Evolutionary conservation across 2,113 vertebrate species (phyloP), one percentile per base, ranked within the genome.

Genomic region (Rhea americana): DNA sequence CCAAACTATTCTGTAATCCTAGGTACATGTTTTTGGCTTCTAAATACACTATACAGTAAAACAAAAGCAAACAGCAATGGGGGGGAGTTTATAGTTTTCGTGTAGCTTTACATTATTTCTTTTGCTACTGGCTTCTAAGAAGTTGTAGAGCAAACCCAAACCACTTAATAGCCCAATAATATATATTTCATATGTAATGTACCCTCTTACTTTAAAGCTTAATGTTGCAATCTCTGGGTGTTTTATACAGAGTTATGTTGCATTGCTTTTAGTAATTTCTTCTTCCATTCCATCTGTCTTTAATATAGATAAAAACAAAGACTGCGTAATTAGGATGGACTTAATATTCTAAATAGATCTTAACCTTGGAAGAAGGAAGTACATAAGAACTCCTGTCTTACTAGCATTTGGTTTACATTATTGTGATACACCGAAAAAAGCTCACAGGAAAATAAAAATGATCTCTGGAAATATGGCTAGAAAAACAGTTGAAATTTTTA

Each of bases 141-240:
- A 88, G 78, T 90, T 59, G 81, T 94, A 90, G 93, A 81, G 73
- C 82, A 71, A 91, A 92, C 93, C 94, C 95, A 95, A 96, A 94
- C 90, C 94, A 92, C 94, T 87, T 71, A 95, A 89, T 30, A 77
- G 79, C 75, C 58, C 82, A 91, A 58, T 90, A 87, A 75, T 70
- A 22, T 80, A 66, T 32, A 87, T 93, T 93, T 85, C 67, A 51
- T 51, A 92, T 82, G 62, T 90, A 95, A 97, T 86, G 50, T 62
- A 59, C 85, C 84, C 63, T 93, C 58, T 92, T 85, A 58, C 58
- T 84, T 95, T 86, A 94, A 74, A 90, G 76, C 56, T 95, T 86
- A 94, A 74, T 91, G 76, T 50, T 95, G 72, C 86, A 93, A 65
- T 90, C 85, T 89, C 88, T 80, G 55, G 30, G 67, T 72, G 53